Percentiles rank a stretch among this genome's conserved stretches.
Conservation (phyloP, 2,113 vertebrate genomes). For the Noturus placidus region DNA sequence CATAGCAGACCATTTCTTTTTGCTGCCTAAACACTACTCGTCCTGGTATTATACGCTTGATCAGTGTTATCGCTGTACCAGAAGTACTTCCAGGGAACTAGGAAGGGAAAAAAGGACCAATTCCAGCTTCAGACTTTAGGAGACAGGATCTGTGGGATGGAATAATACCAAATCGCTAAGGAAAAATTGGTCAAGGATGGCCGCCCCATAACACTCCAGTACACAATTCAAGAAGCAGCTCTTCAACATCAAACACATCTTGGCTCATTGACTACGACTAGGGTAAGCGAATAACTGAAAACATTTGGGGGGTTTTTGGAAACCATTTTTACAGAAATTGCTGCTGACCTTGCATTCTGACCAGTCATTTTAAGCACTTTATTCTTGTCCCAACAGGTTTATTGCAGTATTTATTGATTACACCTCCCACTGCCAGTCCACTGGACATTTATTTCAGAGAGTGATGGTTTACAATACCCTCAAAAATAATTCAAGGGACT, state of each 20-base stretch:
- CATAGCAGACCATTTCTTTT: neutral
- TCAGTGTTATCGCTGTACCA: neutral
- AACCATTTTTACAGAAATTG: neutral
- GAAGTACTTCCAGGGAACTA: neutral
- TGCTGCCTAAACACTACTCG: neutral
- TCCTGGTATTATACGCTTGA: neutral
- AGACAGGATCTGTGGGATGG: too few relatives aligned
- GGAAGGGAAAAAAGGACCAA: neutral
- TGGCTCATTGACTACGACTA: neutral
- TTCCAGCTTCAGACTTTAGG: neutral
- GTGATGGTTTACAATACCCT: neutral
- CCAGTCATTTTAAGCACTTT: neutral
- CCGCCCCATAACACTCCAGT: neutral
- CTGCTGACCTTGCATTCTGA: neutral
- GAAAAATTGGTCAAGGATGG: neutral
- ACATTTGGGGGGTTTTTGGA: neutral
- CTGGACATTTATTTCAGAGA: constrained; percentile 4
- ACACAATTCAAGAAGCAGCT: neutral
- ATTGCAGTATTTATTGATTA: constrained; percentile 1
- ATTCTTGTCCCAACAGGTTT: neutral
- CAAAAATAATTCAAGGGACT: neutral
- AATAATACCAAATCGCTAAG: neutral
- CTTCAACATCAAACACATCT: neutral
- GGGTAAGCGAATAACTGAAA: too few relatives aligned
- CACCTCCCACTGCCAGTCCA: neutral